Conservation (phyloP, 1,140 invertebrate species). For the Halictus rubicundus region DNA sequence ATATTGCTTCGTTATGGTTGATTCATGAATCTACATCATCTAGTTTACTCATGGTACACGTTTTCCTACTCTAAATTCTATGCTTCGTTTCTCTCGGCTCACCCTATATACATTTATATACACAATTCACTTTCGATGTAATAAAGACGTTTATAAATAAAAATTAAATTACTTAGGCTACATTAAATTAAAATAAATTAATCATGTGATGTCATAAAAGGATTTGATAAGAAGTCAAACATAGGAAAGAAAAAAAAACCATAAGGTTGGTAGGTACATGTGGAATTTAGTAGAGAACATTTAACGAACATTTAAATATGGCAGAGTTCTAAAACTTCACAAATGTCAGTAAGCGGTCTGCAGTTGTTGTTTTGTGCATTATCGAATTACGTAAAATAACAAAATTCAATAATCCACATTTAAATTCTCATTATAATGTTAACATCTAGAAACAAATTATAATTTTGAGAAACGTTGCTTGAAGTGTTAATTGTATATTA, state of each 20-base stretch:
- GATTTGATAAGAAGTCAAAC: background rate
- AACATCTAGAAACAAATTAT: background rate
- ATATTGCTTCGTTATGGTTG: background rate
- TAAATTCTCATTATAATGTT: background rate
- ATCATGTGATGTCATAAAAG: too few species aligned
- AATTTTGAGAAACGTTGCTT: slow-evolving; percentile 33
- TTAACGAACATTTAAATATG: background rate
- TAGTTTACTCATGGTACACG: background rate
- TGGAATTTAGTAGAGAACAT: background rate
- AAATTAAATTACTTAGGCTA: too few species aligned
- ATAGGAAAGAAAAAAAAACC: background rate
- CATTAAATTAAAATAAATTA: too few species aligned
- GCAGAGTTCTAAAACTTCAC: background rate
- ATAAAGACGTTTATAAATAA: too few species aligned
- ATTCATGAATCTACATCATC: background rate
- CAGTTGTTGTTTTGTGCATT: background rate
- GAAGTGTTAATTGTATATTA: background rate
- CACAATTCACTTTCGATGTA: too few species aligned
- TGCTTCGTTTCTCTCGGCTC: too few species aligned
- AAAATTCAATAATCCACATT: background rate
- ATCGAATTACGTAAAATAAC: background rate
- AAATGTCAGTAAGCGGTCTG: background rate
- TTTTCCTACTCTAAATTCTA: background rate
- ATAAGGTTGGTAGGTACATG: background rate
- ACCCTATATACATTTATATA: too few species aligned